These are phyloP conservation scores for Amorpha juglandis DNA, from an alignment of 2,888 invertebrate species.

Conservation along the genomic window DNA sequence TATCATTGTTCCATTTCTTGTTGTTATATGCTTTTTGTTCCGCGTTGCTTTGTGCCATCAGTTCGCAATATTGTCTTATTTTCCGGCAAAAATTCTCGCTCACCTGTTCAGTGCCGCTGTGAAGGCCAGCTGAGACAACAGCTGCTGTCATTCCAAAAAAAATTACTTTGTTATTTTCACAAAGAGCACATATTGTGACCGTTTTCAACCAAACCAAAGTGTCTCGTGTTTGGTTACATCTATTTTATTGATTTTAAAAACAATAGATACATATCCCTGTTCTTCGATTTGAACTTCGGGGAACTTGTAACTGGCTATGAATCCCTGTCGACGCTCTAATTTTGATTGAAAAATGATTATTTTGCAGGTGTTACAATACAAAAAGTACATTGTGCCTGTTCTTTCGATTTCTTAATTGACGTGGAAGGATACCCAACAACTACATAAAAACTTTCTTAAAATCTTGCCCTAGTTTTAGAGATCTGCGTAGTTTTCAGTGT, in stretches of 20 bases:
- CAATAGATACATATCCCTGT: constrained; percentile 16
- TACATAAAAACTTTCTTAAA: background rate
- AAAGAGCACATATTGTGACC: background rate
- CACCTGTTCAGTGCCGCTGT: constrained; percentile 4
- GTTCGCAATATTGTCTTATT: constrained; percentile 7
- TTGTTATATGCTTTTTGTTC: constrained; percentile 8
- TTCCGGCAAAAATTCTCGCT: constrained; percentile 11
- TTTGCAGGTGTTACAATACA: no score
- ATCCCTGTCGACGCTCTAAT: no score
- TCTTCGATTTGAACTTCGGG: constrained; percentile 8
- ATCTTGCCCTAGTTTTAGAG: constrained; percentile 1
- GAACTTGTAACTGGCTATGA: no score
- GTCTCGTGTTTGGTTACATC: background rate
- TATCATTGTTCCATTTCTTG: constrained; percentile 6
- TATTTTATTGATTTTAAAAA: background rate
- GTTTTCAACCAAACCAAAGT: background rate
- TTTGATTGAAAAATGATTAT: no score
- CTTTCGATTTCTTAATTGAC: constrained; percentile 22
- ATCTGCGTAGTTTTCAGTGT: background rate
- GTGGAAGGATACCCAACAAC: constrained; percentile 10
- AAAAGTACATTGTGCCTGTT: no score
- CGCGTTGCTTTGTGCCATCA: constrained; percentile 6
- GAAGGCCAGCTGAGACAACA: constrained; percentile 17
- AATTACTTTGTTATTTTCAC: background rate
- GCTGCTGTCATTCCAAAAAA: constrained; percentile 2